Percentiles rank a stretch among this genome's conserved stretches.
Evolutionary conservation across 2,113 vertebrate genomes (phyloP).

Genomic region (Corythornis madagascariensis): DNA sequence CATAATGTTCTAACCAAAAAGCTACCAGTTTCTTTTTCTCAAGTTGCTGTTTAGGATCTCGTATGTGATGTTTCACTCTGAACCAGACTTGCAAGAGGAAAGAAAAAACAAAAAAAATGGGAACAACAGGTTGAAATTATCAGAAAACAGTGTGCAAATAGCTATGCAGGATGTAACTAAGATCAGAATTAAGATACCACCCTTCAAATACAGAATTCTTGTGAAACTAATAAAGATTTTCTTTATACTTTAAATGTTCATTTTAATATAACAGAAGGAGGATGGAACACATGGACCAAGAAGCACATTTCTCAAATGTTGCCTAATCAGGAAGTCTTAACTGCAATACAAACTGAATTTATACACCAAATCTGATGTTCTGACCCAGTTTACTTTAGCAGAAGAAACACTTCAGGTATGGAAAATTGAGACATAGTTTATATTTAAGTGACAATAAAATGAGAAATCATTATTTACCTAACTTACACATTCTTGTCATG

Average conservation of each 20-base stretch:
- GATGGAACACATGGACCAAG: background rate
- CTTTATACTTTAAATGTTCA: background rate
- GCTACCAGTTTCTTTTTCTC: conserved; percentile 95
- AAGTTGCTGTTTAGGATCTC: conserved; percentile 84
- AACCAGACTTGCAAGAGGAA: conserved; percentile 87
- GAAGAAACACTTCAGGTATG: background rate
- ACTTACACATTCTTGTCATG: background rate
- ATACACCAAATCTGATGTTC: background rate
- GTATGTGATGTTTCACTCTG: conserved; percentile 89
- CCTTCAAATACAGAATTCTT: background rate
- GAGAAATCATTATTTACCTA: background rate
- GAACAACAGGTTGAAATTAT: background rate
- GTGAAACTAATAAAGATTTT: background rate
- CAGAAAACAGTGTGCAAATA: background rate
- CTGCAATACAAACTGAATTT: background rate
- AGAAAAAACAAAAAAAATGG: background rate
- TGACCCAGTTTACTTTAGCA: background rate
- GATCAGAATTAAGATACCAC: background rate
- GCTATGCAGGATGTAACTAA: background rate
- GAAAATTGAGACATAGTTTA: background rate
- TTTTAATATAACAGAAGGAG: background rate
- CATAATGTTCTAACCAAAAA: conserved; percentile 96
- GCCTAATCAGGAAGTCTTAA: background rate
- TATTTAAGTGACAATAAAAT: background rate
- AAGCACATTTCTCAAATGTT: background rate